Percentiles rank a stretch among this genome's conserved stretches.
Evolutionary conservation across 2,797 vertebrate species (phyloP).

Genomic region (Tiaroga cobitis): DNA sequence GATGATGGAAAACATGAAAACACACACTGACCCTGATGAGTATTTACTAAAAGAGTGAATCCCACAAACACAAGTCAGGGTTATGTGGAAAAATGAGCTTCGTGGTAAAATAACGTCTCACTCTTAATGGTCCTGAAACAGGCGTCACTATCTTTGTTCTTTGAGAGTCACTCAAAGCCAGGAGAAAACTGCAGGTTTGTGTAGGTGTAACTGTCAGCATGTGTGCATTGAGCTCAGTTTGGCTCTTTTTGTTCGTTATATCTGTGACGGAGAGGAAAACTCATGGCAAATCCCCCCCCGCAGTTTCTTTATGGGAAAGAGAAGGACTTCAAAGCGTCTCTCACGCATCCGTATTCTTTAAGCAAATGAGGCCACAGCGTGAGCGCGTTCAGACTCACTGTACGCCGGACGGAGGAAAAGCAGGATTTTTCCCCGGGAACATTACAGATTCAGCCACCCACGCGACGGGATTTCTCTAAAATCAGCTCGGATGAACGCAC

Average conservation of each 20-base stretch:
- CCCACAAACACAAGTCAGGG: too few species aligned
- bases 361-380: conserved; percentile 30
- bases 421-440: conserved; percentile 39
- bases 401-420: conserved; percentile 32
- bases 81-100: too few species aligned
- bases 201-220: neutral
- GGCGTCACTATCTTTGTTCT: neutral
- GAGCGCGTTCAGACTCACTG: neutral
- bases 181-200: neutral
- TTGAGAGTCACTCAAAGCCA: neutral
- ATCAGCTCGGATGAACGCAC: neutral
- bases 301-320: neutral
- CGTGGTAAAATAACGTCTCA: neutral
- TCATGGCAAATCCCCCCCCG: neutral
- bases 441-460: conserved; percentile 56
- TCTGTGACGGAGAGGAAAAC: neutral
- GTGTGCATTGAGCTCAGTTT: conserved; percentile 6
- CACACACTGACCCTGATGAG: too few species aligned
- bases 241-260: conserved; percentile 2
- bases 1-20: too few species aligned
- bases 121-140: neutral
- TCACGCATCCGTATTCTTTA: conserved; percentile 25
- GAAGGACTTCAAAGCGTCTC: conserved; percentile 38
- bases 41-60: neutral
- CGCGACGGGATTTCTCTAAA: neutral